Evolutionary conservation across 2,888 invertebrate genomes (phyloP).

Genomic region (Dromius quadrimaculatus): DNA sequence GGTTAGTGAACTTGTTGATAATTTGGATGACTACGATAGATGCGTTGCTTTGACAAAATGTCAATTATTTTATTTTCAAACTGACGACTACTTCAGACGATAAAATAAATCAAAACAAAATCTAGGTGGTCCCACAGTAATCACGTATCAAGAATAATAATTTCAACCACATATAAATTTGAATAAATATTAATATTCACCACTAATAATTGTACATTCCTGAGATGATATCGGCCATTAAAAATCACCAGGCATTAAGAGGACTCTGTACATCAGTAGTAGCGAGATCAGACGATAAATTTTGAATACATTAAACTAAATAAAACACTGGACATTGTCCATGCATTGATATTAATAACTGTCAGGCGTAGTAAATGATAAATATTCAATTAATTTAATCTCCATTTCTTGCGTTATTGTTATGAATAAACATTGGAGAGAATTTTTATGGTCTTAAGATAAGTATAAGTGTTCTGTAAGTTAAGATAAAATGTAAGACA

Average conservation of each 20-base stretch:
- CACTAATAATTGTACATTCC: conserved; percentile 25
- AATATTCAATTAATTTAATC: conserved; percentile 28
- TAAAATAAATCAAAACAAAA: conserved; percentile 9
- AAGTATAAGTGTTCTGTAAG: conserved; percentile 22
- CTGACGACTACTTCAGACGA: too few species aligned
- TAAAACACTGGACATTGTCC: not conserved
- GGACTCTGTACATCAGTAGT: conserved; percentile 22
- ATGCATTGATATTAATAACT: conserved; percentile 25
- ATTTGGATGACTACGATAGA: too few species aligned
- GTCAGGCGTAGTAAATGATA: conserved; percentile 29
- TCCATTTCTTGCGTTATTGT: conserved; percentile 14
- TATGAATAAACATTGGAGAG: conserved; percentile 23
- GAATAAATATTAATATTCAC: conserved; percentile 32
- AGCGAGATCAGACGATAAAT: conserved; percentile 6
- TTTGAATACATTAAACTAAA: conserved; percentile 17
- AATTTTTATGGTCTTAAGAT: conserved; percentile 22
- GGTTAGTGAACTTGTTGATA: too few species aligned
- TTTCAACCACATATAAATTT: conserved; percentile 11
- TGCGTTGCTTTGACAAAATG: too few species aligned
- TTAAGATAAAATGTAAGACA: conserved; percentile 20
- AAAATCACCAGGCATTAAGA: conserved; percentile 27
- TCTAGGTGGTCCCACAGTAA: conserved; percentile 22
- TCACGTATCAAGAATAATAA: conserved; percentile 13
- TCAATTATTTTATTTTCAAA: too few species aligned
- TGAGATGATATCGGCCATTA: conserved; percentile 28